Percentiles rank a stretch among this genome's conserved stretches.
Conservation (phyloP, 2,888 invertebrate species). For the Synergus itoensis region DNA sequence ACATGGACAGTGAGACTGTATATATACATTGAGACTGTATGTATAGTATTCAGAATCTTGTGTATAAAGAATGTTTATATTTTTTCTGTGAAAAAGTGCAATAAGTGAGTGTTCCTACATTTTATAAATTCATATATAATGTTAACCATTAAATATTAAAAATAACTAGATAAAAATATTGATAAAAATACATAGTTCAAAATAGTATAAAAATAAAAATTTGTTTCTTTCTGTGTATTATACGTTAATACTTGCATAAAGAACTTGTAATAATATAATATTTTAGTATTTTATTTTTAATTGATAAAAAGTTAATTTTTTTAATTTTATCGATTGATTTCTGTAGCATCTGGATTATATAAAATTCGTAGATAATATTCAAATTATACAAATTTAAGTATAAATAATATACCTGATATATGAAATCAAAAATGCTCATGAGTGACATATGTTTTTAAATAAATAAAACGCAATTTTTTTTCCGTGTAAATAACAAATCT, state of each 20-base stretch:
- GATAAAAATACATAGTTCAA: too few relatives aligned
- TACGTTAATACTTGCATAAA: background rate
- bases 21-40: too few relatives aligned
- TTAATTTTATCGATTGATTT: background rate
- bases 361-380: background rate
- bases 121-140: too few relatives aligned
- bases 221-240: background rate
- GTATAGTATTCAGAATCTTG: too few relatives aligned
- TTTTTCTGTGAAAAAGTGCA: background rate
- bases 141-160: background rate
- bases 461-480: background rate
- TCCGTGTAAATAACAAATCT: conserved; percentile 22
- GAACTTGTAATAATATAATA: background rate
- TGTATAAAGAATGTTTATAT: background rate
- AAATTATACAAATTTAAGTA: background rate
- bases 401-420: background rate
- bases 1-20: too few relatives aligned
- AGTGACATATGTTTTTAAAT: background rate
- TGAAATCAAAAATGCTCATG: background rate
- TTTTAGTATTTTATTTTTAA: background rate
- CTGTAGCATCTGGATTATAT: background rate
- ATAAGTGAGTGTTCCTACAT: background rate
- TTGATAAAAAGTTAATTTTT: background rate
- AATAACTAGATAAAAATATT: too few relatives aligned
- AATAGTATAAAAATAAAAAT: too few relatives aligned